Evolutionary conservation across 2,888 invertebrate species (phyloP).

Genomic region (Drosophila tanythrix): DNA sequence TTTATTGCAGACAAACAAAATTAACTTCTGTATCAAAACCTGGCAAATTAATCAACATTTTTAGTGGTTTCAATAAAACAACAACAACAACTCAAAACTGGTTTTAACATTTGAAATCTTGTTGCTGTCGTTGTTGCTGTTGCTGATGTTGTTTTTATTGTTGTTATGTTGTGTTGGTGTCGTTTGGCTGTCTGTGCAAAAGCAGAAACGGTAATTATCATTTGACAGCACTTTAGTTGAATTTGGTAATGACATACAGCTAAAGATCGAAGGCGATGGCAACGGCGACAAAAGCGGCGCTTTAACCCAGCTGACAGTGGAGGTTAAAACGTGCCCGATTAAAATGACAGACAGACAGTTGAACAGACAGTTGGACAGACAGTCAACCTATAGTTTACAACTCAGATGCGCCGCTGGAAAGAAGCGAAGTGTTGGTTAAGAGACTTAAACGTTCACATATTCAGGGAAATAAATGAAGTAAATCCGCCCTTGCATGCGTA

Average conservation of each 20-base stretch:
- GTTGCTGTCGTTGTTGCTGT: background rate
- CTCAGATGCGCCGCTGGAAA: background rate
- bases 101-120: conserved; percentile 39
- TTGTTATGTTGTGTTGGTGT: conserved; percentile 47
- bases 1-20: conserved; percentile 6
- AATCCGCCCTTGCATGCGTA: background rate
- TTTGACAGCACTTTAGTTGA: conserved; percentile 77
- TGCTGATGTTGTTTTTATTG: conserved; percentile 4
- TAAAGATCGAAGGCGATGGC: conserved; percentile 61
- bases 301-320: conserved; percentile 73
- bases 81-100: conserved; percentile 41
- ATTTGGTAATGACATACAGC: conserved; percentile 69
- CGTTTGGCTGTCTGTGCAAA: conserved; percentile 47
- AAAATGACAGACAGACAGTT: conserved; percentile 70
- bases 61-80: conserved; percentile 42
- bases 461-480: background rate
- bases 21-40: conserved; percentile 31
- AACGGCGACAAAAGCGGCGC: conserved; percentile 62
- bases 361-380: conserved; percentile 39
- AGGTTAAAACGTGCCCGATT: conserved; percentile 81
- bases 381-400: conserved; percentile 37
- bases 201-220: conserved; percentile 75
- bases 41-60: conserved; percentile 50
- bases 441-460: background rate
- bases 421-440: background rate